Percentiles rank a stretch among this genome's conserved stretches.
phyloP scores from a whole-genome alignment of 2,113 vertebrate species.

The Sarotherodon lohbergeri region DNA sequence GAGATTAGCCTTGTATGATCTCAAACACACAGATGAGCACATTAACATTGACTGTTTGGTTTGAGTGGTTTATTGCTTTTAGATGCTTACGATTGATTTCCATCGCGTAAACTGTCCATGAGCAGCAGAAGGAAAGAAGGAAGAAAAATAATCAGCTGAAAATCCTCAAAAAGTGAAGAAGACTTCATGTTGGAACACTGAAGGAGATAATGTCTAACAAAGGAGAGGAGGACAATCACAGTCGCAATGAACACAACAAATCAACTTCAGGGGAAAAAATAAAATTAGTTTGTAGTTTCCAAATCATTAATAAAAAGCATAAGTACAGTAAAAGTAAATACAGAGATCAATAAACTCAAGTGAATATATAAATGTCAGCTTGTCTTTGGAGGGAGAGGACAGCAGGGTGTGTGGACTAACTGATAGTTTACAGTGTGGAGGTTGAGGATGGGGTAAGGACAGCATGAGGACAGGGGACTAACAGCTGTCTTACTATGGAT shows the following conservation, averaged over 20 bases:
- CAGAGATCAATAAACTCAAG: neutral
- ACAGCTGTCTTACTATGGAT: constrained; percentile 91
- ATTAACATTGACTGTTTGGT: neutral
- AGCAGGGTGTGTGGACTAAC: neutral
- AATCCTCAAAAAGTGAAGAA: neutral
- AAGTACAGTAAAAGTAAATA: neutral
- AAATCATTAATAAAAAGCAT: neutral
- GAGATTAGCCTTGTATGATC: neutral
- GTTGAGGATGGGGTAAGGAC: neutral
- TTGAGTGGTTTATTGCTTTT: neutral
- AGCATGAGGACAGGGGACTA: neutral
- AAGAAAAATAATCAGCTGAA: neutral
- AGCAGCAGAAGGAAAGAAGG: neutral
- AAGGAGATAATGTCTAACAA: neutral
- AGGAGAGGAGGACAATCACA: fast-evolving
- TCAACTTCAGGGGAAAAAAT: neutral
- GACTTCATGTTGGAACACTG: neutral
- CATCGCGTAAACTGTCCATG: constrained; percentile 94
- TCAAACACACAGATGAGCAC: neutral
- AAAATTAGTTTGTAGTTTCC: fast-evolving
- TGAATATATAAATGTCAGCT: neutral
- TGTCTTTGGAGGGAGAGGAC: neutral
- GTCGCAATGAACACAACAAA: neutral
- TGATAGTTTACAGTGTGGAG: fast-evolving
- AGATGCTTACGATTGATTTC: constrained; percentile 96